phyloP scores from a whole-genome alignment of 2,888 invertebrate species.

The Tineola bisselliella region DNA sequence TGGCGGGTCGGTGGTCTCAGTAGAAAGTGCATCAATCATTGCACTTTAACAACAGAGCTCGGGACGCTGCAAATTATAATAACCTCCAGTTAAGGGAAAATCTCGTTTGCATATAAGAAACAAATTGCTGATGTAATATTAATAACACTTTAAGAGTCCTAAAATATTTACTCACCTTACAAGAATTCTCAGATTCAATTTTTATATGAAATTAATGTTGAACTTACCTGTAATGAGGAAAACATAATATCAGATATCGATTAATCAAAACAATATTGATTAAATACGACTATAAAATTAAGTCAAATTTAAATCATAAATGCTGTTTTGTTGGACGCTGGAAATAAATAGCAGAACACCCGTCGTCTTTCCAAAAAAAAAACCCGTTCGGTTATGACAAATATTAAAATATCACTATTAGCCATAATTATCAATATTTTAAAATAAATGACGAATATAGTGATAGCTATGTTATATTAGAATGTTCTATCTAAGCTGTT shows the following conservation, averaged over 20 bases:
- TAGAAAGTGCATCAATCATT: conserved; percentile 12
- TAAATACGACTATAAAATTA: not conserved
- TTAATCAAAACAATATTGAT: not conserved
- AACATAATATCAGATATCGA: not conserved
- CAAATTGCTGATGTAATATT: conserved; percentile 10
- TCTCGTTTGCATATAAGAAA: conserved; percentile 11
- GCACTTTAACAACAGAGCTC: conserved; percentile 8
- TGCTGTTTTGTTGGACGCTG: not conserved
- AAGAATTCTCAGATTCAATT: not conserved
- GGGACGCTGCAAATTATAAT: conserved; percentile 9
- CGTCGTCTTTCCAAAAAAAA: not conserved
- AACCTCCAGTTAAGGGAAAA: conserved; percentile 13
- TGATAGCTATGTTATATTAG: too few relatives aligned
- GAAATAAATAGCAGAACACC: not conserved
- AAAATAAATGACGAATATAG: too few relatives aligned
- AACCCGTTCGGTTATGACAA: too few relatives aligned
- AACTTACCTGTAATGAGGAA: conserved; percentile 2
- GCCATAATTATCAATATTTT: not conserved
- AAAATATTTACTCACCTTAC: conserved; percentile 4
- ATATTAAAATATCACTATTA: not conserved
- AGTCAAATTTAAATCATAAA: not conserved
- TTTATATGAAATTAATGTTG: too few relatives aligned
- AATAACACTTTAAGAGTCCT: conserved; percentile 10
- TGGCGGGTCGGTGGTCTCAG: not conserved
- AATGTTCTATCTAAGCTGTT: too few relatives aligned